Evolutionary conservation across 2,797 vertebrate genomes (phyloP).

Genomic region (Tadarida brasiliensis): DNA sequence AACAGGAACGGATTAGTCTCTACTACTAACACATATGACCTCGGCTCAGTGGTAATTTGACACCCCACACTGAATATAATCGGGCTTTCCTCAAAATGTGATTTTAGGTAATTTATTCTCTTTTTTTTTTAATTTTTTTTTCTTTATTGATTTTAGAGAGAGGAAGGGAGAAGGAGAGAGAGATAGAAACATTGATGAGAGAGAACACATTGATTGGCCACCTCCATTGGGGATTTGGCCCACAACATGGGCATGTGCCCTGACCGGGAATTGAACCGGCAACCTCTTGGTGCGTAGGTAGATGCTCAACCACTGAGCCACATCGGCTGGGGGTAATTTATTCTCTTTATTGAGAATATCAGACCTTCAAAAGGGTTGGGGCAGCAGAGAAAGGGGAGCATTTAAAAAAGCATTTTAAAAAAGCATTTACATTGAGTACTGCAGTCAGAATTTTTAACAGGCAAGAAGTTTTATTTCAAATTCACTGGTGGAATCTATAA

Average conservation of each 20-base stretch:
- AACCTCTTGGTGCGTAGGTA: too few species aligned
- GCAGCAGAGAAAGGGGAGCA: background rate
- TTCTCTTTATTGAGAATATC: background rate
- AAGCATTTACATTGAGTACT: background rate
- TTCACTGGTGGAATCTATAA: conserved; percentile 69
- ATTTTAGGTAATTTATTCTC: conserved; percentile 32
- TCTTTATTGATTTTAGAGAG: too few species aligned
- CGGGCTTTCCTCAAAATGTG: background rate
- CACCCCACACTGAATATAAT: background rate
- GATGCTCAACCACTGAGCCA: too few species aligned
- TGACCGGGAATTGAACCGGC: too few species aligned
- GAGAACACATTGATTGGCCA: too few species aligned
- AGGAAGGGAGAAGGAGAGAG: too few species aligned
- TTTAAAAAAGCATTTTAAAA: background rate
- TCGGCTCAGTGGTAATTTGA: background rate
- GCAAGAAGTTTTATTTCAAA: conserved; percentile 65
- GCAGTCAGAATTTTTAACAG: conserved; percentile 66
- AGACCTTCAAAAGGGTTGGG: background rate
- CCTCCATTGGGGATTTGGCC: too few species aligned
- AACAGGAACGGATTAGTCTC: background rate
- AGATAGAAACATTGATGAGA: too few species aligned
- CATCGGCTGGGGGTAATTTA: background rate
- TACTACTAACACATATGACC: background rate
- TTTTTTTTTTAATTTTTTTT: background rate
- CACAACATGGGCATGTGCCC: too few species aligned